Base-by-base conservation (phyloP, 2,888 invertebrate genomes). In the Syrphus vitripennis region DNA sequence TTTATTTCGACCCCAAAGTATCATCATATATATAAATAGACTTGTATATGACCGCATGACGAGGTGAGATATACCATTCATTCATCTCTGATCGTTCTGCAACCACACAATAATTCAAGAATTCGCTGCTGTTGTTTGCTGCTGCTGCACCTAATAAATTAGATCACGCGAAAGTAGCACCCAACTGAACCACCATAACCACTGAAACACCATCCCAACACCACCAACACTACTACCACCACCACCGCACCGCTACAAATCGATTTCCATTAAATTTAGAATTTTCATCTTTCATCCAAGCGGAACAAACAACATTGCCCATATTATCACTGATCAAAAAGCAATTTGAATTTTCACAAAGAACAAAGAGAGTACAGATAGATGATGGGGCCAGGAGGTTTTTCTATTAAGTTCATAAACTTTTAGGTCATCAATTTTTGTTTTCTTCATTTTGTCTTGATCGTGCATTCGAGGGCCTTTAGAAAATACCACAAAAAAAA, bases 201-300 rank as follows among this genome's bases (percentile, higher is more conserved):
- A 9, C 16, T 6, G 29, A 5, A 34, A 3, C 34, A 12, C 9
- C 12, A 10, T 34, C 0, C 34, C 12, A 34, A 2, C 34, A 34
- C 9, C 34, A 24, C 50, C 21, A 19, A 1, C 45, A 10, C 50
- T 10, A 1, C 0, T 14, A 19, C 19, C 45, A 4, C 45, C 16
- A 4, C 53, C 10, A 10, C n/a, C 3, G 53, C n/a, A n/a, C 10
- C 4, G 19, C 63, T 12, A 14, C 63, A 79, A 83, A 83, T 83
- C 79, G 79, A 79, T 83, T 83, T 78, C 74, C 83, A 83, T 83
- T 83, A 83, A 57, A 63, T 79, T 79, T 70, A 31, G 74, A 83
- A 83, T 77, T 72, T 70, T 65, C 67, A 77, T 61, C 63, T 67
- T 29, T 40, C 65, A 53, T 48, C 45, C 67, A 76, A 67, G 82